phyloP scores from a whole-genome alignment of 2,113 vertebrate species.

The Pseudorectes ferrugineus region DNA sequence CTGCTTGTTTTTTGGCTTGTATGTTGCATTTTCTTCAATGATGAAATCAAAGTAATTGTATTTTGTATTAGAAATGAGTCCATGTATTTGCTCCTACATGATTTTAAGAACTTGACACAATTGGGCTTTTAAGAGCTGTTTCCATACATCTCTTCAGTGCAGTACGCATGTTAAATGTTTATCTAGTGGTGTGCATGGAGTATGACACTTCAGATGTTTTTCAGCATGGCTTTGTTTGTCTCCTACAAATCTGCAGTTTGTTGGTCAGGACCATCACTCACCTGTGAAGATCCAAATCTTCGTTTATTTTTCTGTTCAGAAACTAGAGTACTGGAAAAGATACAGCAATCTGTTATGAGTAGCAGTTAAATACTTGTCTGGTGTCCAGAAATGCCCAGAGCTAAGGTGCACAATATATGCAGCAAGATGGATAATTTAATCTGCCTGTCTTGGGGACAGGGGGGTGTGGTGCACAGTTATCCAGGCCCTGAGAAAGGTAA shows the following conservation, averaged over 20 bases:
- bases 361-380: not conserved
- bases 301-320: not conserved
- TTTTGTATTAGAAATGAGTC: not conserved
- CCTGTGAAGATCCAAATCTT: not conserved
- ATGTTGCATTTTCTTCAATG: not conserved
- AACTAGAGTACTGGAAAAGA: not conserved
- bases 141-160: not conserved
- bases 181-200: not conserved
- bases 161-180: not conserved
- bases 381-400: not conserved
- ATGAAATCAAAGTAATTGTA: not conserved
- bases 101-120: not conserved
- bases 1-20: not conserved
- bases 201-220: not conserved
- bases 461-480: not conserved
- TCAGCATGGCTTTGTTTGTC: not conserved
- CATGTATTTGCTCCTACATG: not conserved
- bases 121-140: not conserved
- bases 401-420: not conserved
- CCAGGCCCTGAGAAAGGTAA: not conserved
- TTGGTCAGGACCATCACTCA: not conserved
- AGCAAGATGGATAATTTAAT: not conserved
- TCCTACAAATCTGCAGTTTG: not conserved
- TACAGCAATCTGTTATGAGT: rapidly evolving
- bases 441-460: not conserved